Base-by-base conservation (phyloP, 37 sponge, comb jelly and placozoan species). In the Beroe forskalii region DNA sequence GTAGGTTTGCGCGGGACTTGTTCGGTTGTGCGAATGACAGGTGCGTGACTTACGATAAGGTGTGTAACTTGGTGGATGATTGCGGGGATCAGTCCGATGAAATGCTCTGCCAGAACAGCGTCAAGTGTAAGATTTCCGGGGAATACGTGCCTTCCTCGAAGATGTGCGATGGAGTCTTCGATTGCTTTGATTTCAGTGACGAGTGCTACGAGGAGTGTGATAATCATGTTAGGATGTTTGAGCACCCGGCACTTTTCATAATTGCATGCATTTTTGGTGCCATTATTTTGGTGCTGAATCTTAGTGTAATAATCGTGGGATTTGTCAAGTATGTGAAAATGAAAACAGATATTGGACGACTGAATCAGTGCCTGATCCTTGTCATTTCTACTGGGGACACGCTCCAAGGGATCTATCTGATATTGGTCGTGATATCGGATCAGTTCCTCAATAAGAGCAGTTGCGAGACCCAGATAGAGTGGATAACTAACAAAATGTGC, bases 41-140 rank as follows among this genome's bases (percentile, higher is more conserved):
- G 20, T 69, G 72, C 19, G 6, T 33, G 3, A 14, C 36, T 2
- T 69, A 35, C 17, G 38, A 69, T 36, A 2, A 69, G 32, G 72
- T 69, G 33, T 69, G 72, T 37, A 69, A 69, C 32, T 69, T 69
- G 72, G 72, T 69, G 35, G 72, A 32, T 36, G 38, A 69, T 37
- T 69, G 72, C 32, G 32, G 38, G 38, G 72, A 69, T 69, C 37
- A 35, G 38, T 69, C 72, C 1, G 72, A 69, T 35, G 72, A 69
- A 17, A 69, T 2, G 32, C 1, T 33, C 32, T 69, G 72, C 17
- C 9, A 9, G 27, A 69, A 69, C 39, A 69, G 32, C 17, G 27
- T 69, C 72, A 69, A 69, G 32, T 69, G 72, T 35, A 35, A 28
- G 37, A 33, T 36, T 4, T 44, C 55, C 27, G 30, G 40, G 25